Evolutionary conservation across 2,888 invertebrate genomes (phyloP).

Genomic region (Oscheius onirici): DNA sequence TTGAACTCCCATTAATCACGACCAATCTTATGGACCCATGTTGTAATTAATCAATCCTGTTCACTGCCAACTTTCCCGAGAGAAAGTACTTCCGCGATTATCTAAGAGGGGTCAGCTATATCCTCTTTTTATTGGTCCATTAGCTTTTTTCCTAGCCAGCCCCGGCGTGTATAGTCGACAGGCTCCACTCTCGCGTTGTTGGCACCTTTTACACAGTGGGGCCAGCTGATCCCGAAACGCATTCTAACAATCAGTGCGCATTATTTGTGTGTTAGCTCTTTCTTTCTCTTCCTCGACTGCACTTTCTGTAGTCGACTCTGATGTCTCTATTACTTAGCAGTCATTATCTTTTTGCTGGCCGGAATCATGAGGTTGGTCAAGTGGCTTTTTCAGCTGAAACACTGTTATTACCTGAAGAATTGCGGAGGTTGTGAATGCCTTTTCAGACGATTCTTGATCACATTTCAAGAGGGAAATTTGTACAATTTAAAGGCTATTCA

Average conservation of each 20-base stretch:
- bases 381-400: too few relatives aligned
- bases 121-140: background rate
- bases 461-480: too few relatives aligned
- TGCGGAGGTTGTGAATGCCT: too few relatives aligned
- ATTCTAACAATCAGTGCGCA: conserved; percentile 29
- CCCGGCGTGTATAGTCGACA: conserved; percentile 29
- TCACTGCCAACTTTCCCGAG: too few relatives aligned
- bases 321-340: background rate
- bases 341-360: background rate
- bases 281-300: conserved; percentile 10
- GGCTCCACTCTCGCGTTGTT: conserved; percentile 18
- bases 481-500: too few relatives aligned
- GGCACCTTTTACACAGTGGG: conserved; percentile 30
- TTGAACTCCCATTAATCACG: background rate
- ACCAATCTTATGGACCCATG: background rate
- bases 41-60: background rate
- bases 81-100: conserved; percentile 9
- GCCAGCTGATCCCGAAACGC: conserved; percentile 32
- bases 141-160: conserved; percentile 6
- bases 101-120: conserved; percentile 1
- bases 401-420: too few relatives aligned
- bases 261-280: conserved; percentile 9
- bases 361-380: conserved; percentile 6
- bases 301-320: background rate
- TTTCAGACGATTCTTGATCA: too few relatives aligned